Conservation (phyloP, 2,888 invertebrate species). For the Idaea dimidiata region DNA sequence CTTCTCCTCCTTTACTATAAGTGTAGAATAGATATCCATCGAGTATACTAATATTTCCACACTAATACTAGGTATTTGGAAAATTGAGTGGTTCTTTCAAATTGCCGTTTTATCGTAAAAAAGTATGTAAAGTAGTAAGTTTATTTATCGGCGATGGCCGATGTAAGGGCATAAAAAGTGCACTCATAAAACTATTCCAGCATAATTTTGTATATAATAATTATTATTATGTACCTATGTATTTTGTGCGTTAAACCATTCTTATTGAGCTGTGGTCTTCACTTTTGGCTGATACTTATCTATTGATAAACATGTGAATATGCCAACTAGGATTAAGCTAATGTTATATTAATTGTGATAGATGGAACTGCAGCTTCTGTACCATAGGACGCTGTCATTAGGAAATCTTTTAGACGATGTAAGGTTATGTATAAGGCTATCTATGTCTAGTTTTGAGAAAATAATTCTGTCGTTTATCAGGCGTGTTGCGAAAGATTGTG, state of each 20-base stretch:
- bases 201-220: too few species aligned
- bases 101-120: too few species aligned
- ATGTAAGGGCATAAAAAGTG: too few species aligned
- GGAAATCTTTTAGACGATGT: background rate
- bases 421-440: background rate
- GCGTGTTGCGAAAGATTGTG: background rate
- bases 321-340: conserved; percentile 51
- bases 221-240: background rate
- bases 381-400: conserved; percentile 7
- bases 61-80: too few species aligned
- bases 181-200: too few species aligned
- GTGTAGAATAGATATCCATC: too few species aligned
- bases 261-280: conserved; percentile 38
- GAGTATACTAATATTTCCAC: too few species aligned
- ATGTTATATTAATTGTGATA: conserved; percentile 43
- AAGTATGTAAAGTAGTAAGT: too few species aligned
- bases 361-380: conserved; percentile 56
- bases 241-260: background rate
- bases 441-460: background rate
- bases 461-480: background rate
- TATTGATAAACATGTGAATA: conserved; percentile 33
- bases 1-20: too few species aligned
- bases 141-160: too few species aligned
- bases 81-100: too few species aligned
- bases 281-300: conserved; percentile 1